These are phyloP conservation scores for Nasonovia ribisnigri DNA, from an alignment of 2,888 invertebrate species.

Conservation along the genomic window DNA sequence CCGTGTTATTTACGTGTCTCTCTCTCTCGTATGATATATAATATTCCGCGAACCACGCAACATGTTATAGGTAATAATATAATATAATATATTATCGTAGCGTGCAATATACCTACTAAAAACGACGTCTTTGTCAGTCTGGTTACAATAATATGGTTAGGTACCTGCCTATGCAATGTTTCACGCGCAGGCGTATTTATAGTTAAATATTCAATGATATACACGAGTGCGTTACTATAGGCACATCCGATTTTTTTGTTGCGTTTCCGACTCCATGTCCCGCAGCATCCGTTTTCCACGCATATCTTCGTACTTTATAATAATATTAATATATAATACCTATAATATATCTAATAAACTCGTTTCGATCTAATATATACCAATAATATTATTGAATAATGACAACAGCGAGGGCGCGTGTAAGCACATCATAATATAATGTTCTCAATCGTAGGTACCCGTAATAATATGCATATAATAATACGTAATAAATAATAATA, in stretches of 20 bases:
- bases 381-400: background rate
- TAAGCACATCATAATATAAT: background rate
- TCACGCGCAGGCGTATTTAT: background rate
- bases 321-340: background rate
- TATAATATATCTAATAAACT: background rate
- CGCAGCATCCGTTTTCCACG: background rate
- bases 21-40: background rate
- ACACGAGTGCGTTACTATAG: background rate
- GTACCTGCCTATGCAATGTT: background rate
- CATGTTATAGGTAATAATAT: background rate
- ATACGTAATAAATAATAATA: background rate
- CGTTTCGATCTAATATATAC: background rate
- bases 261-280: background rate
- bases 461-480: no score
- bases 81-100: slow-evolving; percentile 10
- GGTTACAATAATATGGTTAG: background rate
- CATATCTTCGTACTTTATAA: background rate
- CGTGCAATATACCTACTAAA: background rate
- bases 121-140: background rate
- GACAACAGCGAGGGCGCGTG: background rate
- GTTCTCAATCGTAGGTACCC: background rate
- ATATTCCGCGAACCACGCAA: slow-evolving; percentile 4
- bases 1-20: background rate
- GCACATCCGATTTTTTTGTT: background rate
- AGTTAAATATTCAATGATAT: background rate